These are phyloP conservation scores for Coracopsis vasa DNA, from an alignment of 2,113 vertebrate genomes.

Conservation along the genomic window DNA sequence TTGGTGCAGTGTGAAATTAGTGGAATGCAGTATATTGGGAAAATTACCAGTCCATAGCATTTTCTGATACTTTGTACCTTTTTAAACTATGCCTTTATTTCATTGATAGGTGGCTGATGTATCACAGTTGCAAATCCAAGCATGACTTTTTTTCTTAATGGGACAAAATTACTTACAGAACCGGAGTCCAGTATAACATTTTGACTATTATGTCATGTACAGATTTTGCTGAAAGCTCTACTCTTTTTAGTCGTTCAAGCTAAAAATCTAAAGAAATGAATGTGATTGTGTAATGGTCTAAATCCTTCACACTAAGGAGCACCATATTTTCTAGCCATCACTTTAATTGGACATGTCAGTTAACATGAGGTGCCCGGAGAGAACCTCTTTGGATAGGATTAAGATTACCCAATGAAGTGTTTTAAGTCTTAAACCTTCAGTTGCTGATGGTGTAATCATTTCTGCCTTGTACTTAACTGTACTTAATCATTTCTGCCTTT, in stretches of 20 bases:
- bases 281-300: not conserved
- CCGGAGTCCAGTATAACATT: not conserved
- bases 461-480: slow-evolving; percentile 21
- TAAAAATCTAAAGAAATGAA: not conserved
- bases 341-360: slow-evolving; percentile 82
- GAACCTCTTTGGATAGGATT: slow-evolving; percentile 72
- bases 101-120: not conserved
- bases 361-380: slow-evolving; percentile 79
- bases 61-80: not conserved
- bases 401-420: slow-evolving; percentile 71
- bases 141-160: not conserved
- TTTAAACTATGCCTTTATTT: not conserved
- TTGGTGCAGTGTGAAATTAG: not conserved
- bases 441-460: slow-evolving; percentile 68
- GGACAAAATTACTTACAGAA: not conserved
- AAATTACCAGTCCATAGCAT: not conserved
- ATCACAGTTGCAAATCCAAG: not conserved
- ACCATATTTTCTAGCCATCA: slow-evolving; percentile 70
- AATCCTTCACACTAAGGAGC: slow-evolving; percentile 30
- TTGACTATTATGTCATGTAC: not conserved
- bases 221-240: not conserved
- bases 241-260: not conserved
- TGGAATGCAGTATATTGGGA: not conserved
- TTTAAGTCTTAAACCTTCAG: slow-evolving; percentile 69
- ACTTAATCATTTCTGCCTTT: slow-evolving; percentile 57